A percentile compares a stretch with the other conserved stretches of the same genome.
phyloP scores from a whole-genome alignment of 2,888 invertebrate species.

The Spodoptera littoralis region DNA sequence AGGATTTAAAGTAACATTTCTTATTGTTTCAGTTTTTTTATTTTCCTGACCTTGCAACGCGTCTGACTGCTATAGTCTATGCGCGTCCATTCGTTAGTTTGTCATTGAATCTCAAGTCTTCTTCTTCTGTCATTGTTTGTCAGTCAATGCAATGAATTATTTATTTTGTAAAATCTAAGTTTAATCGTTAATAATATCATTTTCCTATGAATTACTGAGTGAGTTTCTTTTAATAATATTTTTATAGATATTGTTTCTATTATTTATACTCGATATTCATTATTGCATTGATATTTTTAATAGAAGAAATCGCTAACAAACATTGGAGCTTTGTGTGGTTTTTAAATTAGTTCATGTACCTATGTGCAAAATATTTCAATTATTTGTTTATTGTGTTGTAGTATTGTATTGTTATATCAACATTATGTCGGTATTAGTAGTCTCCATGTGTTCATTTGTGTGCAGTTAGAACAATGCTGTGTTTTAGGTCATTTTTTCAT shows the following conservation, averaged over 20 bases:
- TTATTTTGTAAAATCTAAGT: slow-evolving; percentile 12
- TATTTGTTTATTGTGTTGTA: background rate
- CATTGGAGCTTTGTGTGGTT: slow-evolving; percentile 23
- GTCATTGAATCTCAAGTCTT: background rate
- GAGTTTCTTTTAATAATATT: slow-evolving; percentile 6
- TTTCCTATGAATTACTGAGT: background rate
- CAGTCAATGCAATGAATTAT: slow-evolving; percentile 14
- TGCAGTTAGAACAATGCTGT: no score
- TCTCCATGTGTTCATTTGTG: no score
- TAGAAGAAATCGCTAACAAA: slow-evolving; percentile 26
- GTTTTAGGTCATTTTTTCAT: no score
- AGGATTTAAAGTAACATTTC: no score
- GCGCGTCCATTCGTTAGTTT: no score
- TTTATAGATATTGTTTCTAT: slow-evolving; percentile 5
- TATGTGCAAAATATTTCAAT: background rate
- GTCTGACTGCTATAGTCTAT: no score
- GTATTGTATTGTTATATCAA: no score
- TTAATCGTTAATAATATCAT: slow-evolving; percentile 8
- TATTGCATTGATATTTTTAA: slow-evolving; percentile 7
- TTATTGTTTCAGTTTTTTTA: no score
- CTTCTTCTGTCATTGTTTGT: slow-evolving; percentile 29
- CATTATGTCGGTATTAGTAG: no score
- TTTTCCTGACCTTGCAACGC: no score
- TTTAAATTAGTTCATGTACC: slow-evolving; percentile 30
- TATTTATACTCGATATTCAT: slow-evolving; percentile 2